A percentile compares a stretch with the other conserved stretches of the same genome.
phyloP scores from a whole-genome alignment of 2,797 vertebrate genomes.

The Crocodylus rhombifer region DNA sequence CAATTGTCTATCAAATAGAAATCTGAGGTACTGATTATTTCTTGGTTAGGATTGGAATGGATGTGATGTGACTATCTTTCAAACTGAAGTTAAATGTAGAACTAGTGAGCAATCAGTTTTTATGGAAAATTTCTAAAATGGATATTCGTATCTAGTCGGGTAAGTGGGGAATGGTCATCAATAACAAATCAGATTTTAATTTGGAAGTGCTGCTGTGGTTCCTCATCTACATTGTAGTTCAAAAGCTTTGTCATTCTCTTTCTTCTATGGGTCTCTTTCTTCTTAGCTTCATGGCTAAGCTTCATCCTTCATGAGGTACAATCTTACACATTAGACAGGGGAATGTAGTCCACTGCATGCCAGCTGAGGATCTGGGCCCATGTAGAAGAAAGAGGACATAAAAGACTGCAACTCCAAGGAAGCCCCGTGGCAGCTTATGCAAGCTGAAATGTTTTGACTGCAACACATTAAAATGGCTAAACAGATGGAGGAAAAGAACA shows the following conservation, averaged over 20 bases:
- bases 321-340: conserved; percentile 16
- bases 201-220: background rate
- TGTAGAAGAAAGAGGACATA: conserved; percentile 27
- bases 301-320: conserved; percentile 4
- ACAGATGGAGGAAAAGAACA: background rate
- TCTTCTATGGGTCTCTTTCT: background rate
- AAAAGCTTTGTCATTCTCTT: background rate
- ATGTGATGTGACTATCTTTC: background rate
- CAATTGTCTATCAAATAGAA: background rate
- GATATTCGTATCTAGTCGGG: too few species aligned
- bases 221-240: conserved; percentile 18
- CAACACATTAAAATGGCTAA: background rate
- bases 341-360: conserved; percentile 21
- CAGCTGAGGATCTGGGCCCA: background rate
- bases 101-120: background rate
- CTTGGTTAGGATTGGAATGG: background rate
- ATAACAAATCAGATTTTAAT: background rate
- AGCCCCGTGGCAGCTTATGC: background rate
- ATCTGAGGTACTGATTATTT: background rate
- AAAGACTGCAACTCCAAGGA: background rate
- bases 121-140: background rate
- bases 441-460: conserved; percentile 26
- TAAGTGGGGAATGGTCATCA: too few species aligned
- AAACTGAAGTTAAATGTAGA: background rate
- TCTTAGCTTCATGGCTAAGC: conserved; percentile 17